Evolutionary conservation across 2,888 invertebrate genomes (phyloP).

Genomic region (Cantharis nigra): DNA sequence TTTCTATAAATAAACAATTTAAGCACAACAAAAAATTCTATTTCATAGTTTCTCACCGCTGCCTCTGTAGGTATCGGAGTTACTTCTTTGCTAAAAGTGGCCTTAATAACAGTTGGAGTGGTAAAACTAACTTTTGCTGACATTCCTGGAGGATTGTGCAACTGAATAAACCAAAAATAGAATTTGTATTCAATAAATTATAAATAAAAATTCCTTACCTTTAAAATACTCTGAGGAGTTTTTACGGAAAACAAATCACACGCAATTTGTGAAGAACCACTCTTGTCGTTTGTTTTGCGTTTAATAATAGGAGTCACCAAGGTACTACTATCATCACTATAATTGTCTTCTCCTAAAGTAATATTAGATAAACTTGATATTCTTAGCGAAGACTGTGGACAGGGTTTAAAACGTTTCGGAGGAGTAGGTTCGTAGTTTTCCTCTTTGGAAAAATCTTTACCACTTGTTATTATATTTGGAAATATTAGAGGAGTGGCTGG

Average conservation of each 20-base stretch:
- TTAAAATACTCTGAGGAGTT: slow-evolving; percentile 71
- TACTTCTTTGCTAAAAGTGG: neutral
- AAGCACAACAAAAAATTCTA: neutral
- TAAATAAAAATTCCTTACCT: slow-evolving; percentile 52
- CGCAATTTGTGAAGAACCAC: slow-evolving; percentile 17
- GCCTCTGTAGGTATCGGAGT: neutral
- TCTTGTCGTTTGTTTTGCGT: slow-evolving; percentile 45
- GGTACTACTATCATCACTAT: slow-evolving; percentile 17
- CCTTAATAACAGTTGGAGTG: neutral
- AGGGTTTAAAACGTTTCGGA: slow-evolving; percentile 34
- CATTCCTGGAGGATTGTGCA: neutral
- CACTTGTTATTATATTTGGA: slow-evolving; percentile 33
- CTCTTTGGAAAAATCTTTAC: slow-evolving; percentile 15
- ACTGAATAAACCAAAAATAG: neutral
- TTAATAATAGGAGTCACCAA: slow-evolving; percentile 64
- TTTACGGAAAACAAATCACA: slow-evolving; percentile 45
- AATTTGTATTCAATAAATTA: slow-evolving; percentile 7
- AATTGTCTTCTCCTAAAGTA: neutral
- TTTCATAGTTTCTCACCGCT: neutral
- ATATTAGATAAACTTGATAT: neutral
- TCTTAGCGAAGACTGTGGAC: slow-evolving; percentile 8
- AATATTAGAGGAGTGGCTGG: slow-evolving; percentile 32
- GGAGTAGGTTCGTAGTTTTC: slow-evolving; percentile 32
- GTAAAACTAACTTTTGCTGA: neutral
- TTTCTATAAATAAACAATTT: slow-evolving; percentile 23